Evolutionary conservation across 1,140 invertebrate genomes (phyloP).

Genomic region (Diorhabda sublineata): DNA sequence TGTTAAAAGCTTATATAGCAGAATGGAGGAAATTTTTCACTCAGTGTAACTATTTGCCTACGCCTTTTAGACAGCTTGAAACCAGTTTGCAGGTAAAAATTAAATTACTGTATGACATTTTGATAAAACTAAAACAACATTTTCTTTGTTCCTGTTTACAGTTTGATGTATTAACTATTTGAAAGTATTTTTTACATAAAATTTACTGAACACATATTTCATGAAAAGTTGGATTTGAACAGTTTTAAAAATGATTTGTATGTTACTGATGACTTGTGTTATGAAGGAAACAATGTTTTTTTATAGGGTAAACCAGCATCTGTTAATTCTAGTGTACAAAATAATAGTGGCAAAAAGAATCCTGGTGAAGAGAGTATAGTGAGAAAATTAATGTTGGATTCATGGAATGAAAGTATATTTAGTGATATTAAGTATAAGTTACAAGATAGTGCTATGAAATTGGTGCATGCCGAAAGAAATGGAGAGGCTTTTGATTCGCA

Average conservation of each 20-base stretch:
- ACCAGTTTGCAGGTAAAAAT: slow-evolving; percentile 50
- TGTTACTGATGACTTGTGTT: slow-evolving; percentile 62
- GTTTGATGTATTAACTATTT: too few species aligned
- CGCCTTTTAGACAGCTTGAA: slow-evolving; percentile 92
- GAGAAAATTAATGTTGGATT: slow-evolving; percentile 92
- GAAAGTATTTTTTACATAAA: too few species aligned
- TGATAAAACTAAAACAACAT: too few species aligned
- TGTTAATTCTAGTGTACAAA: slow-evolving; percentile 53
- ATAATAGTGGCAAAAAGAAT: slow-evolving; percentile 42
- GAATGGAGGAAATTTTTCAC: slow-evolving; percentile 98
- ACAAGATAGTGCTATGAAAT: slow-evolving; percentile 95
- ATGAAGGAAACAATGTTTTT: slow-evolving; percentile 58
- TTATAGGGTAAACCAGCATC: slow-evolving; percentile 42
- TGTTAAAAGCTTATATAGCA: slow-evolving; percentile 91
- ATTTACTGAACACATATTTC: too few species aligned
- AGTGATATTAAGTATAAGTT: slow-evolving; percentile 89
- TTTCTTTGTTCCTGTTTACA: too few species aligned
- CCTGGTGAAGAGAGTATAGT: slow-evolving; percentile 85
- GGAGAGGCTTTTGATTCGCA: slow-evolving; percentile 97
- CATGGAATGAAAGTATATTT: slow-evolving; percentile 98
- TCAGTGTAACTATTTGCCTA: slow-evolving; percentile 93
- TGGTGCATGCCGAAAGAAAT: slow-evolving; percentile 93
- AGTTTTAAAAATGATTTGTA: slow-evolving; percentile 53
- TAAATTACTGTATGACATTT: not conserved
- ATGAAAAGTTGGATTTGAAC: too few species aligned